Conservation (phyloP, 2,888 invertebrate genomes). For the Drosophila fulvimacula region DNA sequence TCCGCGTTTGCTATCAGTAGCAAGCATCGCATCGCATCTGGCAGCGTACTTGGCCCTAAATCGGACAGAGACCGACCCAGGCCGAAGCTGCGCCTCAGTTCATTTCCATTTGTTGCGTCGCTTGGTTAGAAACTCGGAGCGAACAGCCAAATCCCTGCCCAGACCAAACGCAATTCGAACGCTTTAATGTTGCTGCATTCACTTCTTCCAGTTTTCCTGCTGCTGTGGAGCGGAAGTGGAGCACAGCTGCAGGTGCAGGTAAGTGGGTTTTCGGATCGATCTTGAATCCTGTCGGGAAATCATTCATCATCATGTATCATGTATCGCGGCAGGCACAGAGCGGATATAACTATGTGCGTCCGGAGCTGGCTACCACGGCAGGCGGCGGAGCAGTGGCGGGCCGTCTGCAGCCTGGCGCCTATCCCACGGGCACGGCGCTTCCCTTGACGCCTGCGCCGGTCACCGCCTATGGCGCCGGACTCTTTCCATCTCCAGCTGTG, state of each 20-base stretch:
- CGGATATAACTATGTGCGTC: slow-evolving; percentile 91
- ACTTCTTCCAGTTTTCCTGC: slow-evolving; percentile 63
- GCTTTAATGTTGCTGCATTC: slow-evolving; percentile 52
- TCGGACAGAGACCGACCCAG: slow-evolving; percentile 41
- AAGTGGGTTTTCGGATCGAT: background rate
- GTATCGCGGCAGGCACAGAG: slow-evolving; percentile 89
- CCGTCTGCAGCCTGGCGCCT: slow-evolving; percentile 57
- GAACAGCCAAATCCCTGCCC: slow-evolving; percentile 23
- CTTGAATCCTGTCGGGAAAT: background rate
- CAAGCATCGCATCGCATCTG: slow-evolving; percentile 62
- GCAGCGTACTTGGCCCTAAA: slow-evolving; percentile 81
- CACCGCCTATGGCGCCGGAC: slow-evolving; percentile 65
- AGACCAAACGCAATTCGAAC: slow-evolving; percentile 39
- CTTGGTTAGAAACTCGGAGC: slow-evolving; percentile 45
- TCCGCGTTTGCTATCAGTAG: slow-evolving; percentile 61
- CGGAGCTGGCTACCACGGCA: slow-evolving; percentile 85
- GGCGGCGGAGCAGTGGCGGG: slow-evolving; percentile 68
- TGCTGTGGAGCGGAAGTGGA: slow-evolving; percentile 56
- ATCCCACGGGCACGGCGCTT: slow-evolving; percentile 71
- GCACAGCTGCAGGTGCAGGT: slow-evolving; percentile 70
- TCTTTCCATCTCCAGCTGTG: slow-evolving; percentile 68
- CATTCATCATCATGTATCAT: slow-evolving; percentile 26
- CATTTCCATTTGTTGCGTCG: slow-evolving; percentile 64
- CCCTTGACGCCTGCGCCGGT: slow-evolving; percentile 65
- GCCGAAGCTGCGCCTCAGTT: slow-evolving; percentile 63